These are phyloP conservation scores for Panopea generosa DNA, from an alignment of 2,888 invertebrate species.

Conservation along the genomic window DNA sequence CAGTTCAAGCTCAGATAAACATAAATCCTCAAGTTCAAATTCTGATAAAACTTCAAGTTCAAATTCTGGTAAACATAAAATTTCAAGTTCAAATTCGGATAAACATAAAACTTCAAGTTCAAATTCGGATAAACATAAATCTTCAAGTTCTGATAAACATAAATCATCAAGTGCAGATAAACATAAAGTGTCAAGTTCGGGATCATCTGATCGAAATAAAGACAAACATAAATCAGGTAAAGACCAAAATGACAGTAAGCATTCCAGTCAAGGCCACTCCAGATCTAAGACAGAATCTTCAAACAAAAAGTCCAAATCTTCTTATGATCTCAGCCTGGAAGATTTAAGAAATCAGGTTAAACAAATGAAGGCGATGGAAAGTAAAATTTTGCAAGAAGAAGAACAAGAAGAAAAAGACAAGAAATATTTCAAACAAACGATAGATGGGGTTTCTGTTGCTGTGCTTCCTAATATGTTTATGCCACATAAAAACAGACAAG, in stretches of 20 bases:
- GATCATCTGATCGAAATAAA: conserved; percentile 3
- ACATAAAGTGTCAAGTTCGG: not conserved
- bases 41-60: conserved; percentile 10
- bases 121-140: not conserved
- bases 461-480: conserved; percentile 1
- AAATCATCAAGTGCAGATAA: conserved; percentile 24
- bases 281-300: not conserved
- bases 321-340: conserved; percentile 47
- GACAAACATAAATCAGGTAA: not conserved
- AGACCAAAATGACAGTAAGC: conserved; percentile 1
- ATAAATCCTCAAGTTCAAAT: not conserved
- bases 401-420: conserved; percentile 5
- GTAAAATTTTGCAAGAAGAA: conserved; percentile 8
- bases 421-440: not conserved
- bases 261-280: not conserved
- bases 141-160: conserved; percentile 15
- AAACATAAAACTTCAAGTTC: not conserved
- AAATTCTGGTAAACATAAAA: not conserved
- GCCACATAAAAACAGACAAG: conserved; percentile 47
- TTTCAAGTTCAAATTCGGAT: not conserved
- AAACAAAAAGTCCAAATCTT: not conserved
- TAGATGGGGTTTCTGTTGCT: not conserved
- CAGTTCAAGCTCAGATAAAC: not conserved
- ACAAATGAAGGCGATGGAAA: conserved; percentile 45
- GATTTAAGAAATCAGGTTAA: conserved; percentile 45